A percentile compares a stretch with the other conserved stretches of the same genome.
Conservation (phyloP, 92 coral and sea anemone species). For the Actinernus sp. region DNA sequence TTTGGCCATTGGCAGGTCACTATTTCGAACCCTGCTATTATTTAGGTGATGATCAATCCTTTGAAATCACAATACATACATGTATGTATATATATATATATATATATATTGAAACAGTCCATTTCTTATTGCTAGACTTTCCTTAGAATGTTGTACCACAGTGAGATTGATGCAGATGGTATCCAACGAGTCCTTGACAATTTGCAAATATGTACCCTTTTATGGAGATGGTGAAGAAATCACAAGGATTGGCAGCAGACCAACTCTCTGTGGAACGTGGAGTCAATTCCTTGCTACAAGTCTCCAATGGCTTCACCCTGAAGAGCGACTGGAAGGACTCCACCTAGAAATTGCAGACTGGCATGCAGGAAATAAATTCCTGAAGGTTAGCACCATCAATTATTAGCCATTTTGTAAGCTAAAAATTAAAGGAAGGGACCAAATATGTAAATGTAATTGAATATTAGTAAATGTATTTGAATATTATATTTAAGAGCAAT, state of each 20-base stretch:
- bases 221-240: conserved; percentile 36
- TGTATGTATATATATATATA: too few relatives aligned
- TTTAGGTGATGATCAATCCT: too few relatives aligned
- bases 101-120: too few relatives aligned
- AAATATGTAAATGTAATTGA: too few relatives aligned
- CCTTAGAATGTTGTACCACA: conserved; percentile 60
- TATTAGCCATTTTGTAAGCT: too few relatives aligned
- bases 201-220: conserved; percentile 47
- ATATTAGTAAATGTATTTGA: too few relatives aligned
- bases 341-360: conserved; percentile 68
- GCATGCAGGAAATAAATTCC: conserved; percentile 69
- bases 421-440: too few relatives aligned
- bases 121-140: conserved; percentile 41
- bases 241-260: conserved; percentile 68
- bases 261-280: conserved; percentile 69
- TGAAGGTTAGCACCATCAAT: too few relatives aligned
- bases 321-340: conserved; percentile 45
- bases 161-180: conserved; percentile 69
- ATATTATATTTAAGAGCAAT: too few relatives aligned
- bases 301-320: conserved; percentile 64
- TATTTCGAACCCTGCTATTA: too few relatives aligned
- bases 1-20: too few relatives aligned
- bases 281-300: conserved; percentile 54
- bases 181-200: conserved; percentile 55
- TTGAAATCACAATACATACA: too few relatives aligned